Evolutionary conservation across 2,888 invertebrate species (phyloP), one percentile per base, ranked within the genome.

Genomic region (Xestoiulus laeticollis): DNA sequence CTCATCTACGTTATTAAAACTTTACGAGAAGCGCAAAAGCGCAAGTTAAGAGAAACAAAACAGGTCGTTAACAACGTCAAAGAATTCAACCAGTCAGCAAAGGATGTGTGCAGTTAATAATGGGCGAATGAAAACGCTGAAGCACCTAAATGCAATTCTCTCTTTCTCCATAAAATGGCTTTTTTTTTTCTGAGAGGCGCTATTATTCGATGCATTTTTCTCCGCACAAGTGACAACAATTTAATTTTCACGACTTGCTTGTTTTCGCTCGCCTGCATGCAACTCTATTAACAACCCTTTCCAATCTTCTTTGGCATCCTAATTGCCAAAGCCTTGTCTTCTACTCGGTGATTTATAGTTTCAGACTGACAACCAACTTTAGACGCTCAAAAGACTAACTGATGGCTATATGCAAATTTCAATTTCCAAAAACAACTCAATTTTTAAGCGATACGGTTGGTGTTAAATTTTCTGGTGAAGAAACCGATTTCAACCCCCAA

Each of bases 321-420:
- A 86, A 86, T 86, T 86, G 86, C 86, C 44, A 22, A 48, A 86
- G 32, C 44, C 86, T 86, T 86, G 86, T 86, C 86, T 43, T 32
- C 30, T 48, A 86, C 48, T 86, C 26, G 86, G 86, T 86, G 86
- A 86, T 86, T 86, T 86, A 86, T 86, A 43, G 86, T 86, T 48
- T 8, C n/a, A 32, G 32, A 48, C 86, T 86, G 86, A 86, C 86
- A 48, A 86, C 44, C 30, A 86, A 22, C 48, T 43, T 86, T 86
- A 12, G n/a, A 43, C 86, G 68, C 68, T 22, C 68, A 68, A 68
- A 22, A 26, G 68, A 22, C 26, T 26, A 26, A 59, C n/a, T n/a
- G 59, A 16, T 19, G 59, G 16, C 14, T 48, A 68, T 68, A 68
- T 68, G 68, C 68, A 68, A 68, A 68, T 68, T 10, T 10, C 26